A percentile compares a stretch with the other conserved stretches of the same genome.
Evolutionary conservation across 2,113 vertebrate genomes (phyloP).

Genomic region (Aspiorhynchus laticeps): DNA sequence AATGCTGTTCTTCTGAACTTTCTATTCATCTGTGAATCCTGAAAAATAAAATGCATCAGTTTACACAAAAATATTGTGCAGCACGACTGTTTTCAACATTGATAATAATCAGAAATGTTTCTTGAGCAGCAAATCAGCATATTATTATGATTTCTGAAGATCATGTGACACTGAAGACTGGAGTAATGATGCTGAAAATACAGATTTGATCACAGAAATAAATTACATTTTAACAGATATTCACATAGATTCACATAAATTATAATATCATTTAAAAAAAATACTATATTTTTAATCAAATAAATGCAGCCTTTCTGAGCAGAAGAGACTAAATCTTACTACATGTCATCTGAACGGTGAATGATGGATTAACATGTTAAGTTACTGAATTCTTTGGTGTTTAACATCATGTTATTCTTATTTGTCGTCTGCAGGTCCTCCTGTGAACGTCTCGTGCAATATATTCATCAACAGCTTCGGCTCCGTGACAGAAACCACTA

Average conservation of each 20-base stretch:
- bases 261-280: neutral
- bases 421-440: constrained; percentile 89
- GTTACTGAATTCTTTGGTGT: neutral
- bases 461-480: constrained; percentile 99
- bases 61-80: too few species aligned
- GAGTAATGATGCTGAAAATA: too few species aligned
- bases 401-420: neutral
- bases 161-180: too few species aligned
- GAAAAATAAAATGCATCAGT: too few species aligned
- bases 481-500: constrained; percentile 99
- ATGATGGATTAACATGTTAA: neutral
- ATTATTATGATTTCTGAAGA: too few species aligned
- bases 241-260: neutral
- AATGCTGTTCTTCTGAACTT: too few species aligned
- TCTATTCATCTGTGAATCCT: too few species aligned
- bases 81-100: too few species aligned
- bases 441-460: constrained; percentile 99
- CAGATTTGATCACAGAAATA: too few species aligned
- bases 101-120: too few species aligned
- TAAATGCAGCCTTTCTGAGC: neutral
- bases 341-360: neutral
- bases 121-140: too few species aligned
- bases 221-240: neutral
- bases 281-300: neutral
- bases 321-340: neutral